Percentiles rank a stretch among this genome's conserved stretches.
phyloP scores from a whole-genome alignment of 2,888 invertebrate genomes.

The Xanthorhoe spadicearia region DNA sequence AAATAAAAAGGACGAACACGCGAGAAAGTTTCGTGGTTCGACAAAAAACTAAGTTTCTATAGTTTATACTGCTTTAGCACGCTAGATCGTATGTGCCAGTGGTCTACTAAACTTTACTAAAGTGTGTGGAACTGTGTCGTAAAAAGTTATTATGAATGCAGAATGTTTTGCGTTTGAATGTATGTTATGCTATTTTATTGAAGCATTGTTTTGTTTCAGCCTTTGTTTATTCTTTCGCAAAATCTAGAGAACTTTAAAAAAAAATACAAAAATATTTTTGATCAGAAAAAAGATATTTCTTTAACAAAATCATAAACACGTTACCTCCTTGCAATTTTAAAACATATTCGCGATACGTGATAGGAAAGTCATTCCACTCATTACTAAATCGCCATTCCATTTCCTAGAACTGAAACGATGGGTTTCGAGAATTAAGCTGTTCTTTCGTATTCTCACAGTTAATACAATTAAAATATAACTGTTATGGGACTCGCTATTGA shows the following conservation, averaged over 20 bases:
- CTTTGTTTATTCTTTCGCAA: too few species aligned
- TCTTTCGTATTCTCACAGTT: conserved; percentile 3
- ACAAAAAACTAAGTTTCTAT: conserved; percentile 31
- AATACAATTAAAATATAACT: conserved; percentile 10
- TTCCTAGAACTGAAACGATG: conserved; percentile 19
- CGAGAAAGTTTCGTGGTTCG: conserved; percentile 27
- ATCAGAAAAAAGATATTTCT: neutral
- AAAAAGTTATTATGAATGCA: neutral
- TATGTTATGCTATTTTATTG: too few species aligned
- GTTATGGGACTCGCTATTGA: conserved; percentile 13
- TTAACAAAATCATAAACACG: neutral
- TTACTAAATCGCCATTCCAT: neutral
- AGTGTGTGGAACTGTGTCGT: neutral
- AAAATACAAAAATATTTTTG: too few species aligned
- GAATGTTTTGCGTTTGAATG: too few species aligned
- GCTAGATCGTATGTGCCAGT: conserved; percentile 16
- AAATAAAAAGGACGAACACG: conserved; percentile 26
- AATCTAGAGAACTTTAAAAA: too few species aligned
- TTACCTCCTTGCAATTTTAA: conserved; percentile 16
- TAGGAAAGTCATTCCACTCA: conserved; percentile 11
- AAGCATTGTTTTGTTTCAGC: too few species aligned
- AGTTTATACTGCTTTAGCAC: conserved; percentile 28
- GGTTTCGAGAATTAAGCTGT: conserved; percentile 13
- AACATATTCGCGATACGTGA: conserved; percentile 20
- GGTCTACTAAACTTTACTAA: conserved; percentile 3